Conservation (phyloP, 2,888 invertebrate species). For the Cephus pulcher region DNA sequence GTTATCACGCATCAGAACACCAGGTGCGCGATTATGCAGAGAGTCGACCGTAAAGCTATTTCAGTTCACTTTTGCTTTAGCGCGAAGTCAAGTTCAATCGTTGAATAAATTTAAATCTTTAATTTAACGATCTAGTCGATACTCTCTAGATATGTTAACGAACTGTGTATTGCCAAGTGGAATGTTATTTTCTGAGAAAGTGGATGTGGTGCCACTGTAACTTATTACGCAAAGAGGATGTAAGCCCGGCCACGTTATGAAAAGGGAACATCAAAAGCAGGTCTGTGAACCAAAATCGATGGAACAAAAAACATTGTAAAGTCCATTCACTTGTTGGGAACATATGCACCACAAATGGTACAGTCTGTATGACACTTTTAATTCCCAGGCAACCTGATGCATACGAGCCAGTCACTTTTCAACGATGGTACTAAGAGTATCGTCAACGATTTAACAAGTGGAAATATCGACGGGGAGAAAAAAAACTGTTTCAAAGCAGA, state of each 20-base stretch:
- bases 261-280: background rate
- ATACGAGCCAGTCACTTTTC: constrained; percentile 32
- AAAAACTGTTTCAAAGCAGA: background rate
- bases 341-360: constrained; percentile 55
- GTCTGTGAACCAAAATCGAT: constrained; percentile 4
- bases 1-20: too few species aligned
- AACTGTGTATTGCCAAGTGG: background rate
- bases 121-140: background rate
- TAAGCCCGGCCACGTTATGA: background rate
- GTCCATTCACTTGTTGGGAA: constrained; percentile 19
- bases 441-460: background rate
- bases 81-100: background rate
- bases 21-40: too few species aligned
- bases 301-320: constrained; percentile 9
- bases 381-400: constrained; percentile 38
- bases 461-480: background rate
- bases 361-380: constrained; percentile 15
- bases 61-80: background rate
- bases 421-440: background rate
- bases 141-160: background rate
- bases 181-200: background rate
- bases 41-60: background rate
- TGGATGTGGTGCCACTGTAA: background rate
- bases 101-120: background rate
- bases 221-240: constrained; percentile 5